phyloP scores from a whole-genome alignment of 2,888 invertebrate species.

The Lasioglossum morio region DNA sequence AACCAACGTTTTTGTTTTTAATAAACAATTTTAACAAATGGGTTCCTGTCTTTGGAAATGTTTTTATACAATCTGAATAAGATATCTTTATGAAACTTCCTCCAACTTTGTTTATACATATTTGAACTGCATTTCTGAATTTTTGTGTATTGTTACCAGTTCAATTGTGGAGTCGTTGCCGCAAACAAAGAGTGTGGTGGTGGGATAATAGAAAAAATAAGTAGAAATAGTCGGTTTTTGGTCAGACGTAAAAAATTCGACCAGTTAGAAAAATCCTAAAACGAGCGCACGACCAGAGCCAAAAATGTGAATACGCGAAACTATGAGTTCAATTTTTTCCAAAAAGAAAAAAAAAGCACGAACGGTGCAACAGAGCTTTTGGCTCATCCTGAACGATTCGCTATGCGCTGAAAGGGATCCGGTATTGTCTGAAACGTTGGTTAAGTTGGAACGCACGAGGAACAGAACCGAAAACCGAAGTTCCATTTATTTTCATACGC shows the following conservation, averaged over 20 bases:
- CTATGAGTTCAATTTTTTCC: too few relatives aligned
- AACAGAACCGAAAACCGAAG: conserved; percentile 2
- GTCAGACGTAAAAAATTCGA: too few relatives aligned
- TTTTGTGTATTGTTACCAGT: not conserved
- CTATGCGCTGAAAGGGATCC: not conserved
- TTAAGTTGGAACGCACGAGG: not conserved
- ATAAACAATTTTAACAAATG: too few relatives aligned
- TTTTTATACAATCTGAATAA: not conserved
- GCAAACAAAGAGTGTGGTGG: too few relatives aligned
- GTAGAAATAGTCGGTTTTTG: too few relatives aligned
- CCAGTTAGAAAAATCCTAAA: not conserved
- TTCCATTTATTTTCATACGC: not conserved
- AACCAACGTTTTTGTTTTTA: too few relatives aligned
- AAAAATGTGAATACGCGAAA: not conserved
- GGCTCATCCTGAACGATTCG: not conserved
- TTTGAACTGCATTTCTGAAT: not conserved
- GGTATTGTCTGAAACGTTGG: not conserved
- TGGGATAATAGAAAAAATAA: too few relatives aligned
- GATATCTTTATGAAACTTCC: not conserved
- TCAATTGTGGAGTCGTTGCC: not conserved
- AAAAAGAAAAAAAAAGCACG: too few relatives aligned
- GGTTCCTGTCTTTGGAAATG: too few relatives aligned
- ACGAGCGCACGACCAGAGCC: not conserved
- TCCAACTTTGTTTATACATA: not conserved
- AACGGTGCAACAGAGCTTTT: not conserved